A percentile compares a stretch with the other conserved stretches of the same genome.
phyloP scores from a whole-genome alignment of 64 coral and sea anemone species.

The Platygyra sinensis region DNA sequence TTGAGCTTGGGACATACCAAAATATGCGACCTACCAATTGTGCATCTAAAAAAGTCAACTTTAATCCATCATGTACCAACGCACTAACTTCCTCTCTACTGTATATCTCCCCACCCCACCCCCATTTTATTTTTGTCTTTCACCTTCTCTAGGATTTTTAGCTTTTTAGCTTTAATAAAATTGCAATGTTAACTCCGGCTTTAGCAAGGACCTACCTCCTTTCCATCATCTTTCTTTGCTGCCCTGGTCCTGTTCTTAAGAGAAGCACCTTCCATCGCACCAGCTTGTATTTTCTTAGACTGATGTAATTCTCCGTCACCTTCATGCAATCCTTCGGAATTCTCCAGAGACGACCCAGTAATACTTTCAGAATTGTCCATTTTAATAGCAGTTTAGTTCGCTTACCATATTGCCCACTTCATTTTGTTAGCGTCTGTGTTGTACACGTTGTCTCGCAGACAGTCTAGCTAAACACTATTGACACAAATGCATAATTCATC shows the following conservation, averaged over 20 bases:
- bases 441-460: not conserved
- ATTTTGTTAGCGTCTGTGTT: not conserved
- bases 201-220: constrained; percentile 7
- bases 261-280: not conserved
- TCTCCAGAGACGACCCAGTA: not conserved
- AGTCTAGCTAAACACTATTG: not conserved
- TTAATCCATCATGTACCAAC: no score
- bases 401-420: not conserved
- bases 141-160: no score
- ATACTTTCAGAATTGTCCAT: constrained; percentile 23
- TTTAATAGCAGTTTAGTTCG: not conserved
- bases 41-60: no score
- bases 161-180: no score
- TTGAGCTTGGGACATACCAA: no score
- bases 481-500: not conserved
- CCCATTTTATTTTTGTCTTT: no score
- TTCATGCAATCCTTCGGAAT: not conserved
- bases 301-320: constrained; percentile 7
- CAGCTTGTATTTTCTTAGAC: not conserved
- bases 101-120: no score
- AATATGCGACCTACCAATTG: no score
- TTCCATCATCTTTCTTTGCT: not conserved
- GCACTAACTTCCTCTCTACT: no score
- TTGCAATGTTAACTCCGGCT: not conserved
- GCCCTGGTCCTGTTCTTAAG: not conserved